phyloP scores from a whole-genome alignment of 2,797 vertebrate species.

The Tachyglossus aculeatus region DNA sequence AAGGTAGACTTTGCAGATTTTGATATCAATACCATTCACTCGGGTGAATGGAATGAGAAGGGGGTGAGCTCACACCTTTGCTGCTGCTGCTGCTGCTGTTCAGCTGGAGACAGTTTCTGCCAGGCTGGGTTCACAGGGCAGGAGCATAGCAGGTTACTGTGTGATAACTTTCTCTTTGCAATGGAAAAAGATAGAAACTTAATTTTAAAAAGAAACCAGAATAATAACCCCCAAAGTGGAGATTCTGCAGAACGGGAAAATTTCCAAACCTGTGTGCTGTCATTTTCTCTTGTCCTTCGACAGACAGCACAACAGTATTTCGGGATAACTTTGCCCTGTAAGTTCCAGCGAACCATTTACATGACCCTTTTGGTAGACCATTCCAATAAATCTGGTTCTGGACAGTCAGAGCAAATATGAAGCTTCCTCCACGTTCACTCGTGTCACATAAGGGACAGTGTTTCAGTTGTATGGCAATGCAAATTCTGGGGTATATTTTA shows the following conservation, averaged over 20 bases:
- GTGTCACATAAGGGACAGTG: no score
- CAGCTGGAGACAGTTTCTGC: constrained; percentile 59
- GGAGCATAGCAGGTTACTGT: constrained; percentile 60
- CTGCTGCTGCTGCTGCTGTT: constrained; percentile 65
- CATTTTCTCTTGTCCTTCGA: neutral
- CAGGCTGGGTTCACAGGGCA: constrained; percentile 62
- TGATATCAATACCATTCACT: constrained; percentile 41
- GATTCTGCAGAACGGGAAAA: constrained; percentile 38
- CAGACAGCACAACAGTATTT: neutral
- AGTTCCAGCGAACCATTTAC: neutral
- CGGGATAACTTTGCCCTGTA: neutral
- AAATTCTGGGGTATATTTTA: no score
- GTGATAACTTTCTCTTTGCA: constrained; percentile 61
- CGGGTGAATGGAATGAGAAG: constrained; percentile 42
- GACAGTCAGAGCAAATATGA: neutral
- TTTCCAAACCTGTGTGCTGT: neutral
- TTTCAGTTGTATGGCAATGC: no score
- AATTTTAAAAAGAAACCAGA: constrained; percentile 52
- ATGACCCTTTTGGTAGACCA: neutral
- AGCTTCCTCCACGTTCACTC: neutral
- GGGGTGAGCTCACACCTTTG: constrained; percentile 59
- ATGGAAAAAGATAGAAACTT: constrained; percentile 57
- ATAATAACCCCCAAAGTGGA: constrained; percentile 20
- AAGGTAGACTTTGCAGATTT: constrained; percentile 16
- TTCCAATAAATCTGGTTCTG: neutral